These are phyloP conservation scores for Lepidurus apus DNA, from an alignment of 1,140 invertebrate species.

Conservation along the genomic window DNA sequence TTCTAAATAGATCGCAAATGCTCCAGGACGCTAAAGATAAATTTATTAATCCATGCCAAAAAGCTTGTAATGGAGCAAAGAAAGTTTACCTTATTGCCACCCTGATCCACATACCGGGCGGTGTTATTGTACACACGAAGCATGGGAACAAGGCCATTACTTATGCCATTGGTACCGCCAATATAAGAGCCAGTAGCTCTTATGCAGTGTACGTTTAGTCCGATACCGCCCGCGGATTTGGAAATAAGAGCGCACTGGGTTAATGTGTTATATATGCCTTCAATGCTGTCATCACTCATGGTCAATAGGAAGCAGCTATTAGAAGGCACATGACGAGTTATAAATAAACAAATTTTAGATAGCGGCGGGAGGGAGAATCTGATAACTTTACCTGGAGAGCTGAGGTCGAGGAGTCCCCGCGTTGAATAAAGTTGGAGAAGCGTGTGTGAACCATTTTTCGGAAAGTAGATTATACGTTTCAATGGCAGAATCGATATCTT, in stretches of 20 bases:
- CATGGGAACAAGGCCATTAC: conserved; percentile 98
- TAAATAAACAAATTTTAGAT: too few relatives aligned
- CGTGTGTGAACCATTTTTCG: conserved; percentile 95
- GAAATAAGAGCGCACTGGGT: conserved; percentile 94
- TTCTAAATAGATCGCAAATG: conserved; percentile 97
- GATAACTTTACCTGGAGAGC: conserved; percentile 62
- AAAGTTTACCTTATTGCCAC: conserved; percentile 78
- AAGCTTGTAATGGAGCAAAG: conserved; percentile 20
- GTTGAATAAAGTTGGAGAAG: conserved; percentile 93
- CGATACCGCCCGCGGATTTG: conserved; percentile 96
- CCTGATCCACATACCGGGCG: conserved; percentile 95
- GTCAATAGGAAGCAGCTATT: conserved; percentile 87
- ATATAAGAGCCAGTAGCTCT: conserved; percentile 86
- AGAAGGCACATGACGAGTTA: conserved; percentile 35
- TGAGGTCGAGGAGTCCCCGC: conserved; percentile 88
- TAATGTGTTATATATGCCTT: conserved; percentile 94
- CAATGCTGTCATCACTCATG: conserved; percentile 94
- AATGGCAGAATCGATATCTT: conserved; percentile 87
- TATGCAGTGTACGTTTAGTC: conserved; percentile 94
- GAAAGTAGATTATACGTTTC: conserved; percentile 96
- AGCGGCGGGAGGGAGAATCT: too few relatives aligned
- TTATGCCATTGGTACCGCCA: conserved; percentile 88
- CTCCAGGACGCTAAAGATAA: conserved; percentile 70
- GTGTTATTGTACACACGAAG: conserved; percentile 93
- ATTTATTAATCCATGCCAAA: conserved; percentile 8